Percentiles rank a stretch among this genome's conserved stretches.
Conservation (phyloP, 1,140 invertebrate genomes). For the Drosophila equinoxialis region DNA sequence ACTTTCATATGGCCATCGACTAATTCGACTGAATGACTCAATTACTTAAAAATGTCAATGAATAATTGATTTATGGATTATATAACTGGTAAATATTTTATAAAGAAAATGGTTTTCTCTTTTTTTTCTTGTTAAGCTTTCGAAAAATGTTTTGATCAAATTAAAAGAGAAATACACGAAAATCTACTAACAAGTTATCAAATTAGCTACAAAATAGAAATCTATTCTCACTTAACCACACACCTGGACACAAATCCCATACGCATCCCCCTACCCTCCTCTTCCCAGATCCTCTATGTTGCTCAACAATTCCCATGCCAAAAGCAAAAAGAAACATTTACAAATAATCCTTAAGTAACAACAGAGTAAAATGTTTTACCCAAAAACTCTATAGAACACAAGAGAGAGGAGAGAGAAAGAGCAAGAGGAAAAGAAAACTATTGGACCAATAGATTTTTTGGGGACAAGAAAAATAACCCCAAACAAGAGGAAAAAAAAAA, state of each 20-base stretch:
- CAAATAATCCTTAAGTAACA: slow-evolving; percentile 18
- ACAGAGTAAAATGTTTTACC: slow-evolving; percentile 5
- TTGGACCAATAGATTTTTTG: slow-evolving; percentile 46
- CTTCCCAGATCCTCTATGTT: not conserved
- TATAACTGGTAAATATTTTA: no score
- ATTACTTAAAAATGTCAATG: no score
- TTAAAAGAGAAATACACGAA: no score
- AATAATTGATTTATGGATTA: no score
- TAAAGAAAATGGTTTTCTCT: no score
- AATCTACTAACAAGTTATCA: no score
- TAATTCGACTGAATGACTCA: no score
- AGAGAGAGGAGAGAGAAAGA: slow-evolving; percentile 27
- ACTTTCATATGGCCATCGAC: no score
- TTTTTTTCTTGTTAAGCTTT: no score
- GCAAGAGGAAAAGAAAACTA: slow-evolving; percentile 32
- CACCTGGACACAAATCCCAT: slow-evolving; percentile 4
- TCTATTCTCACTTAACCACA: slow-evolving; percentile 1
- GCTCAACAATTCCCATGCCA: not conserved
- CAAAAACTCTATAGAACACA: not conserved
- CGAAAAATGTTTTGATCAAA: no score
- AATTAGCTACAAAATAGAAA: not conserved
- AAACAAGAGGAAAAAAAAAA: not conserved
- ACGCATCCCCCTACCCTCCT: not conserved
- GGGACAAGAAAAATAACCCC: slow-evolving; percentile 13
- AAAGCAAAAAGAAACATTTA: slow-evolving; percentile 12